Evolutionary conservation across 2,888 invertebrate genomes (phyloP).

Genomic region (Norana najaformis): DNA sequence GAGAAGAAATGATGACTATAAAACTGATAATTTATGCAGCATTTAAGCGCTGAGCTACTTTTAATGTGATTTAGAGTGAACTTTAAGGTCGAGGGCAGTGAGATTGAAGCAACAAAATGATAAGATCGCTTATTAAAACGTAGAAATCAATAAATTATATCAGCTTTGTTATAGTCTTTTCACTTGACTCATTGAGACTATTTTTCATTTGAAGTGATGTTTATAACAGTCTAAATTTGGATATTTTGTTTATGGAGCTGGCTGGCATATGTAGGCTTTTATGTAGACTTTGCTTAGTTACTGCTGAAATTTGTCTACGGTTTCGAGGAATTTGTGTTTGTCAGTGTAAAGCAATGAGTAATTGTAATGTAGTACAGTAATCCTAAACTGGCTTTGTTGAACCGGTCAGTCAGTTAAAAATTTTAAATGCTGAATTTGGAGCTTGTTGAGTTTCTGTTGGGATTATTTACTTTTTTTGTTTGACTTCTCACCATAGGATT

Average conservation of each 20-base stretch:
- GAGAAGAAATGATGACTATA: not conserved
- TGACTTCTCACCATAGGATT: not conserved
- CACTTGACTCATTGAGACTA: not conserved
- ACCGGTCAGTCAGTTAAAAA: not conserved
- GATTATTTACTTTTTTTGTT: not conserved
- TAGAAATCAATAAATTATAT: no score
- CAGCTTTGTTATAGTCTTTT: no score
- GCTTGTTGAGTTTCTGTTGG: not conserved
- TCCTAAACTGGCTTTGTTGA: not conserved
- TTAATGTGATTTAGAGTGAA: not conserved
- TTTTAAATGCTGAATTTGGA: not conserved
- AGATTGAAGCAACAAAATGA: constrained; percentile 2
- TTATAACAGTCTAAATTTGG: not conserved
- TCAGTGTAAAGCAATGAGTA: not conserved
- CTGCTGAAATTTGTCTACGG: not conserved
- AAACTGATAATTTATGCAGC: not conserved
- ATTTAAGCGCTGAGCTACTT: not conserved
- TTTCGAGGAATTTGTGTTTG: not conserved
- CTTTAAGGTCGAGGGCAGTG: not conserved
- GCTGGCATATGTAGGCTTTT: not conserved
- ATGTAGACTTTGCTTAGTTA: not conserved
- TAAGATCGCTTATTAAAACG: not conserved
- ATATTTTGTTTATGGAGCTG: not conserved
- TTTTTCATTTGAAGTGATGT: not conserved
- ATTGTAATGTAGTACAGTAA: not conserved